Evolutionary conservation across 1,140 invertebrate genomes (phyloP), one percentile per base, ranked within the genome.

Genomic region (Formica exsecta): DNA sequence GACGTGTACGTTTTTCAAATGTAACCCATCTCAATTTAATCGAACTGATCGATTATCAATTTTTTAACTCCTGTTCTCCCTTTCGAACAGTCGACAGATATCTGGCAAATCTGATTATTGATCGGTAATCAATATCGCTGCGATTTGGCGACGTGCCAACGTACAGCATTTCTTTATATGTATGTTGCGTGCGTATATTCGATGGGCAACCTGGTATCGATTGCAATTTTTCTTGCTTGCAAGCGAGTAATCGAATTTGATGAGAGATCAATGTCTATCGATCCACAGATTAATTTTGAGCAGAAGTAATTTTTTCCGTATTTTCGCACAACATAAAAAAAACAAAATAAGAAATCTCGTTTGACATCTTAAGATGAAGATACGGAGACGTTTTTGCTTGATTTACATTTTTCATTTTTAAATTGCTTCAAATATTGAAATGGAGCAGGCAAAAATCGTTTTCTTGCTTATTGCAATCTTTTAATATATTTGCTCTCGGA

Each of bases 51-150:
- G 75, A 85, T 80, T 51, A 85, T 61, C 25, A 83, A 61, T 16
- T 57, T 25, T 25, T 61, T 36, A 61, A 29, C 16, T 29, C 48
- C 19, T 36, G 36, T 16, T 68, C 65, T 74, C 44, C 29, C 19
- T 81, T 75, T 16, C 32, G 9, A 2, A 13, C 19, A 38, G n/a
- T 73, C 61, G 25, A 38, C 62, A 41, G 87, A 85, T 89, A 91
- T 87, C 84, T 84, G 71, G 76, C 74, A 92, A 92, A 93, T 92
- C 91, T 90, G 85, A 93, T 93, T 93, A 93, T 89, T 83, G 76
- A 92, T 93, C 89, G 88, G 92, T 91, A 92, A 93, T 92, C 92
- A 93, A 93, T 93, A 92, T 90, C 90, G 86, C 61, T 80, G 88
- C 89, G 88, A 92, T 92, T 92, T 90, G 89, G 86, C 89, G 59